Conservation (phyloP, 2,888 invertebrate species). For the Lagria hirta region DNA sequence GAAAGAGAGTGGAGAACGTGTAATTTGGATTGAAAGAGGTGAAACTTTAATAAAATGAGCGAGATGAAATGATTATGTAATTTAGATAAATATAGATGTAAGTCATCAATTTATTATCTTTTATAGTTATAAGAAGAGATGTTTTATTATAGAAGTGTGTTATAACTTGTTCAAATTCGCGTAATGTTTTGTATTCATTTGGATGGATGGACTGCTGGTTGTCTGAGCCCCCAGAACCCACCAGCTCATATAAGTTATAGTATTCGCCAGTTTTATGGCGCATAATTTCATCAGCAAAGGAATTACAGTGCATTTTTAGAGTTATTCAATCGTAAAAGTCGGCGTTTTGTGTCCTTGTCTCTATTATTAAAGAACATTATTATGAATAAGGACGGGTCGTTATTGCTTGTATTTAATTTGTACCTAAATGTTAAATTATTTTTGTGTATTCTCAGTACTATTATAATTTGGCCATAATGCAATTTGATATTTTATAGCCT, state of each 20-base stretch:
- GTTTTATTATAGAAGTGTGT: too few relatives aligned
- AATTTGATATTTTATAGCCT: slow-evolving; percentile 49
- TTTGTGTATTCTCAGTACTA: slow-evolving; percentile 41
- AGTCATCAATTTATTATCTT: too few relatives aligned
- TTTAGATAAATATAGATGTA: too few relatives aligned
- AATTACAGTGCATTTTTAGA: slow-evolving; percentile 48
- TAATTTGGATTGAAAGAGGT: too few relatives aligned
- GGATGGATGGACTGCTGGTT: slow-evolving; percentile 5
- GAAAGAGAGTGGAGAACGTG: too few relatives aligned
- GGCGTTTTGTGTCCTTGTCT: slow-evolving; percentile 43
- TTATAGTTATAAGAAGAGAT: too few relatives aligned
- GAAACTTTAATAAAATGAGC: too few relatives aligned
- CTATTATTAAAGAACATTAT: slow-evolving; percentile 43
- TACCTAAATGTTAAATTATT: slow-evolving; percentile 39
- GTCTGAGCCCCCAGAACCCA: slow-evolving; percentile 20
- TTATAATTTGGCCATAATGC: slow-evolving; percentile 50
- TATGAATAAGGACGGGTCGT: slow-evolving; percentile 34
- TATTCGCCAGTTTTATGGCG: slow-evolving; percentile 49
- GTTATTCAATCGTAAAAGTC: slow-evolving; percentile 48
- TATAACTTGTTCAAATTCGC: too few relatives aligned
- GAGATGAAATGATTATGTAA: too few relatives aligned
- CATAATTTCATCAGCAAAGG: slow-evolving; percentile 50
- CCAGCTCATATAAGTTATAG: slow-evolving; percentile 23
- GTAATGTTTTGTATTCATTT: too few relatives aligned
- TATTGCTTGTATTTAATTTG: slow-evolving; percentile 33